phyloP scores from a whole-genome alignment of 2,888 invertebrate species.

The Sinelater perroti region DNA sequence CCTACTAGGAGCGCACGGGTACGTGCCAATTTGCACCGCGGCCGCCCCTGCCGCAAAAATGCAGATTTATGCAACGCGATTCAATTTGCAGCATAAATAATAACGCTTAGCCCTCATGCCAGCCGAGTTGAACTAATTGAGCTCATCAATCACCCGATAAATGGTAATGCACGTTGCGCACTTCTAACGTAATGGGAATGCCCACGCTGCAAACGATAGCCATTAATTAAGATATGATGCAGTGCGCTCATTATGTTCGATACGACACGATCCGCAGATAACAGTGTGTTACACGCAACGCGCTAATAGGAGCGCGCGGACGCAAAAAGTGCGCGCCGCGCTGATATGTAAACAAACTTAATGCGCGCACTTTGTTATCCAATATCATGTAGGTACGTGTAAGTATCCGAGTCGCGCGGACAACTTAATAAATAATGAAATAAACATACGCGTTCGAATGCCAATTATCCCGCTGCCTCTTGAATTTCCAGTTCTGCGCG shows the following conservation, averaged over 20 bases:
- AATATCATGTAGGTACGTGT: too few species aligned
- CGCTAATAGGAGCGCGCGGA: conserved; percentile 2
- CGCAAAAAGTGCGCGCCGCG: background rate
- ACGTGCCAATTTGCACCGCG: conserved; percentile 9
- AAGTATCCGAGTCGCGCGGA: too few species aligned
- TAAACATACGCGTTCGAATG: too few species aligned
- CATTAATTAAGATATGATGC: conserved; percentile 29
- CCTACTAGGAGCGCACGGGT: conserved; percentile 1
- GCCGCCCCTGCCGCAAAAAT: background rate
- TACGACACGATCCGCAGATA: conserved; percentile 11
- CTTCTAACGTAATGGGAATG: conserved; percentile 25
- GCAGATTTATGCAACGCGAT: conserved; percentile 19
- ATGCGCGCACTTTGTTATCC: background rate
- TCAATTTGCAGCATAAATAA: conserved; percentile 30
- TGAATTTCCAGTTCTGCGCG: too few species aligned
- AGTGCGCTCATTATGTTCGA: conserved; percentile 13
- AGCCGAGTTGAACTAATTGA: conserved; percentile 27
- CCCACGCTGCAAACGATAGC: conserved; percentile 24
- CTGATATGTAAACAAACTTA: background rate
- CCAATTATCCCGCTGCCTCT: too few species aligned
- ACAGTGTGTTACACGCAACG: conserved; percentile 16
- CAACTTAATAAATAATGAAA: too few species aligned
- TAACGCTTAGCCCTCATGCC: conserved; percentile 20
- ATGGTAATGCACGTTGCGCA: conserved; percentile 29
- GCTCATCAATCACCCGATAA: conserved; percentile 31